These are phyloP conservation scores for Sphyrna mokarran DNA, from an alignment of 2,113 vertebrate genomes.

Conservation along the genomic window DNA sequence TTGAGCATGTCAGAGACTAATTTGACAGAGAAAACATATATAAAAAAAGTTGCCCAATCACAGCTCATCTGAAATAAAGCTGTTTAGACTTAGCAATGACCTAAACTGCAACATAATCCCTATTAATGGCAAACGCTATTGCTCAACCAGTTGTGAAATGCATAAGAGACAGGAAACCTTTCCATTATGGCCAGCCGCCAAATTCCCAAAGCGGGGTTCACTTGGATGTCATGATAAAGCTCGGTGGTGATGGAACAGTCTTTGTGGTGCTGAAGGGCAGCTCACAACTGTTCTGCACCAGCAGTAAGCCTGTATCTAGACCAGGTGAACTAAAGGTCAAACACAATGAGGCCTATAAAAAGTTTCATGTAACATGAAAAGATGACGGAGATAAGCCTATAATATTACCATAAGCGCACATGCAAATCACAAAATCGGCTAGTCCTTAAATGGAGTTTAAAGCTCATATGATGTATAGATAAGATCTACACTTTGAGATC, in stretches of 20 bases:
- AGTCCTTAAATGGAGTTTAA: background rate
- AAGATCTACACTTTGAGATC: background rate
- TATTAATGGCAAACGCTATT: constrained; percentile 10
- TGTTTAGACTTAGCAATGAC: background rate
- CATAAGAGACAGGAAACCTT: constrained; percentile 10
- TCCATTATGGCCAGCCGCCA: background rate
- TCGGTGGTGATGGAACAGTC: background rate
- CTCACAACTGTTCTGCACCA: background rate
- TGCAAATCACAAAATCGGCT: constrained; percentile 12
- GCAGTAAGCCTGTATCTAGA: background rate
- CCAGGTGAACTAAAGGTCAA: constrained; percentile 18
- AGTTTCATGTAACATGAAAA: constrained; percentile 28
- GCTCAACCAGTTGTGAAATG: constrained; percentile 4
- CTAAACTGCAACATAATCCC: constrained; percentile 25
- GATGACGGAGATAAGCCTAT: background rate
- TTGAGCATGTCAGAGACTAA: background rate
- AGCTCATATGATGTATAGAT: background rate
- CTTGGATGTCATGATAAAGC: background rate
- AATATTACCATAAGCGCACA: background rate
- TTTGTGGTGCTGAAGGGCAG: background rate
- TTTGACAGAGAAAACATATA: background rate
- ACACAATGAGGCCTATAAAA: constrained; percentile 17
- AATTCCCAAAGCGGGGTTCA: constrained; percentile 28
- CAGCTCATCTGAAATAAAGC: background rate
- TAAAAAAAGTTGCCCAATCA: background rate